Base-by-base conservation (phyloP, 1,140 invertebrate species). In the Hycleus phaleratus region DNA sequence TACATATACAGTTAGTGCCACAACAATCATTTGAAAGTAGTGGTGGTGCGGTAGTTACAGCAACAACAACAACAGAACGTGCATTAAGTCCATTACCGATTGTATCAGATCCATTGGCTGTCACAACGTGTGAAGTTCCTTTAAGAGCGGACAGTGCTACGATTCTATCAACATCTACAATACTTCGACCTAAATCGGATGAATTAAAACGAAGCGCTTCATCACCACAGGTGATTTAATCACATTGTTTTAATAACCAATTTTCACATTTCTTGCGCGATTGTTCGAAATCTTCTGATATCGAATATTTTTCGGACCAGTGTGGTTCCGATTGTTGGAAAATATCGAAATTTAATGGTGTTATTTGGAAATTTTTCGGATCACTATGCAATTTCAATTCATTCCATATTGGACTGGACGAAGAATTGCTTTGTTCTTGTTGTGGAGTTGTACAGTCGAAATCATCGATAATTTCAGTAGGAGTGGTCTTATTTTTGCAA, bases 131-230 rank as follows among this genome's bases (percentile, higher is more conserved):
- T 9, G 63, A 63, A 10, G 49, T 61, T 4, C 53, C 76, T 40
- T 46, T 67, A 49, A 9, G 65, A 63, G 38, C 73, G 60, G 64
- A 66, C 48, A 45, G 56, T 60, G 32, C 66, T 71, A 42, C 72
- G 68, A 67, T 72, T 10, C 4, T 10, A 42, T 57, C 63, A 25
- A 57, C 68, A 4, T 64, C 65, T 9, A 62, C 73, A 45, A 71
- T 76, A 49, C 65, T 79, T 40, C 70, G 77, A 51, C 73, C 79
- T 11, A 69, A 76, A 59, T 73, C 73, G 48, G 79, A 81, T 63
- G 79, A 81, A 63, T 64, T 81, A 40, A 76, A 80, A 58, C 70
- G 81, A 43, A 79, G 80, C 58, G 75, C 77, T 49, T 83, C 81
- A 8, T 80, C 81, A 38, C 81, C 81, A 58, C 81, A 78, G 71